Conservation (phyloP, 2,113 vertebrate genomes). For the Heterotilapia buettikoferi region DNA sequence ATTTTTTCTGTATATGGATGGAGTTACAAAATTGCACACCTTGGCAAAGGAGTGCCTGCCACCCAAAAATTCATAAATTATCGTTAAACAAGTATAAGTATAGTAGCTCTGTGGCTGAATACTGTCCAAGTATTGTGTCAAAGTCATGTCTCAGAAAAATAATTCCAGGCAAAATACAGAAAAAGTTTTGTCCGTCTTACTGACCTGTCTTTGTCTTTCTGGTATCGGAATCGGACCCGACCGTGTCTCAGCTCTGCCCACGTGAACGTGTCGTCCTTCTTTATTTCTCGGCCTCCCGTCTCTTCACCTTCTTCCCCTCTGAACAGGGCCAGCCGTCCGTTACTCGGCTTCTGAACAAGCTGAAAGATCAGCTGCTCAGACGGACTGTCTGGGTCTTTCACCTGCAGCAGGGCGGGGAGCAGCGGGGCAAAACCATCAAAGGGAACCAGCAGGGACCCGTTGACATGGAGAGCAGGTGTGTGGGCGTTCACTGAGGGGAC, state of each 20-base stretch:
- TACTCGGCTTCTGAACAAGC: constrained; percentile 71
- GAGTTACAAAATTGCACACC: neutral
- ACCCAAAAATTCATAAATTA: neutral
- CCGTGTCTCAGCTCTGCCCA: constrained; percentile 71
- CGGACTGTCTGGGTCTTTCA: constrained; percentile 49
- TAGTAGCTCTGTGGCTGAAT: neutral
- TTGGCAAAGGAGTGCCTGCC: accelerated
- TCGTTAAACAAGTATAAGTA: accelerated
- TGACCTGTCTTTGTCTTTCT: constrained; percentile 79
- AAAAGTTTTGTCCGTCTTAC: neutral
- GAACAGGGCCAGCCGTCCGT: constrained; percentile 72
- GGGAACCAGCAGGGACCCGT: constrained; percentile 75
- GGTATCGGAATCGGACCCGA: constrained; percentile 78
- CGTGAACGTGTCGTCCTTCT: constrained; percentile 70
- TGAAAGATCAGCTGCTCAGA: constrained; percentile 65
- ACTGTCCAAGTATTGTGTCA: neutral
- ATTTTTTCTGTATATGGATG: neutral
- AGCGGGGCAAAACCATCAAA: constrained; percentile 74
- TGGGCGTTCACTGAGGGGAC: constrained; percentile 63
- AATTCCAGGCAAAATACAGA: neutral
- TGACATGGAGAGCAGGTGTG: constrained; percentile 59
- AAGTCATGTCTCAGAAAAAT: neutral
- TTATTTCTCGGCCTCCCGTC: constrained; percentile 53
- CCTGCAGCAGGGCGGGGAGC: constrained; percentile 63
- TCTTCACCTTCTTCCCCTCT: neutral